Conservation (phyloP, 2,797 vertebrate species). For the Lerista edwardsae region DNA sequence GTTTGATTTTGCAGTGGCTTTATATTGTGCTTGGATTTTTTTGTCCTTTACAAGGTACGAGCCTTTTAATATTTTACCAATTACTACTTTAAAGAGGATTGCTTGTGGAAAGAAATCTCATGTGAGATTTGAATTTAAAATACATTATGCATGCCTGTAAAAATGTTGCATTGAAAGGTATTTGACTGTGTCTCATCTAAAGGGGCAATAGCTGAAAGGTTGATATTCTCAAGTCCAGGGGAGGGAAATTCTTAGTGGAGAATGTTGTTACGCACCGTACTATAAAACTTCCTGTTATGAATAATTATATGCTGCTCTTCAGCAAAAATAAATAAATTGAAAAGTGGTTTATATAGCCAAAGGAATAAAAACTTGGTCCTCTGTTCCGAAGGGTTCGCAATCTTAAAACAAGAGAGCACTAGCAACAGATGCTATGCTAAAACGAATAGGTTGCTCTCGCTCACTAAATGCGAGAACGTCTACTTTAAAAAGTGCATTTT, state of each 20-base stretch:
- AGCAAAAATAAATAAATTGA: no score
- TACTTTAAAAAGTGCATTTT: no score
- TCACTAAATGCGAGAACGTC: no score
- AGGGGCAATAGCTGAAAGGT: not conserved
- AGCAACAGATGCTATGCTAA: no score
- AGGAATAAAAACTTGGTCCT: no score
- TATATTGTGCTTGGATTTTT: not conserved
- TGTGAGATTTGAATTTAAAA: not conserved
- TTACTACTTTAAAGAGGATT: not conserved
- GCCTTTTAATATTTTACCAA: not conserved
- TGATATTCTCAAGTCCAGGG: not conserved
- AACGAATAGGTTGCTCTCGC: no score
- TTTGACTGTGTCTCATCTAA: not conserved
- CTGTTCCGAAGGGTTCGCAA: no score
- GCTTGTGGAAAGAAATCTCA: not conserved
- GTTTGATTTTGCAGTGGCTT: constrained; percentile 42
- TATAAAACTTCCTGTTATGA: not conserved
- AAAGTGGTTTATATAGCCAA: no score
- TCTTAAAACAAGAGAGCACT: no score
- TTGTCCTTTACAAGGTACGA: constrained; percentile 61
- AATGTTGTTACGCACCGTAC: not conserved
- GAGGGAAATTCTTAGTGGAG: not conserved
- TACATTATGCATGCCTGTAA: not conserved
- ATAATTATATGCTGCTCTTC: no score
- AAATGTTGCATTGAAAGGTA: not conserved